Percentiles rank a stretch among this genome's conserved stretches.
Evolutionary conservation across 2,888 invertebrate species (phyloP).

Genomic region (Caenorhabditis sinica): DNA sequence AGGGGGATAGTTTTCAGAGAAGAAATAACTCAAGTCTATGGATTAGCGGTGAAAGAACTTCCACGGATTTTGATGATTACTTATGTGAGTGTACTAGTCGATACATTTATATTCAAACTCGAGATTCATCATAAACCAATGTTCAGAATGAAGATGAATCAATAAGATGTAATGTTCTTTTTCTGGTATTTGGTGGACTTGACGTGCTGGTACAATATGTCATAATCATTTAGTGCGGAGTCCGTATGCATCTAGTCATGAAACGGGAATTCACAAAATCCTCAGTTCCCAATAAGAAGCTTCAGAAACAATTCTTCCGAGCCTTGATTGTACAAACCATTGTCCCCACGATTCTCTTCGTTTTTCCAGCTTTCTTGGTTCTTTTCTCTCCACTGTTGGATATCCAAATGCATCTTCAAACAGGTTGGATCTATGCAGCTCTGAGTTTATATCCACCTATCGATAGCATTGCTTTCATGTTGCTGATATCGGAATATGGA

Average conservation of each 20-base stretch:
- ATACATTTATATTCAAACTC: too few relatives aligned
- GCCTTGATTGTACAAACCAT: slow-evolving; percentile 8
- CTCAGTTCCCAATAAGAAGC: neutral
- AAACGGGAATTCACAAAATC: neutral
- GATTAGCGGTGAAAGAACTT: neutral
- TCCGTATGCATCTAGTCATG: slow-evolving; percentile 10
- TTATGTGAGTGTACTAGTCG: slow-evolving; percentile 11
- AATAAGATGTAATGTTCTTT: neutral
- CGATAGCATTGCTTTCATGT: slow-evolving; percentile 16
- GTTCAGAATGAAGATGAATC: neutral
- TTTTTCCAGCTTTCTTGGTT: neutral
- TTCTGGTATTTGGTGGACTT: neutral
- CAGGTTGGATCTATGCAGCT: slow-evolving; percentile 11
- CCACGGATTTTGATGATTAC: neutral
- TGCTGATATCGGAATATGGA: slow-evolving; percentile 11
- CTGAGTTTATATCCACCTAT: slow-evolving; percentile 8
- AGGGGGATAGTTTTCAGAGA: neutral
- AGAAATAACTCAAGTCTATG: neutral
- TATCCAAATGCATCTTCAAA: slow-evolving; percentile 5
- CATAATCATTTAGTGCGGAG: slow-evolving; percentile 8
- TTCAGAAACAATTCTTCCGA: slow-evolving; percentile 5
- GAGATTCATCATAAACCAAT: too few relatives aligned
- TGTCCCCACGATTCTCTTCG: neutral
- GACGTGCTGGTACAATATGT: neutral
- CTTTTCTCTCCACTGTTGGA: slow-evolving; percentile 5